phyloP scores from a whole-genome alignment of 2,797 vertebrate species.

The Spatula clypeata region DNA sequence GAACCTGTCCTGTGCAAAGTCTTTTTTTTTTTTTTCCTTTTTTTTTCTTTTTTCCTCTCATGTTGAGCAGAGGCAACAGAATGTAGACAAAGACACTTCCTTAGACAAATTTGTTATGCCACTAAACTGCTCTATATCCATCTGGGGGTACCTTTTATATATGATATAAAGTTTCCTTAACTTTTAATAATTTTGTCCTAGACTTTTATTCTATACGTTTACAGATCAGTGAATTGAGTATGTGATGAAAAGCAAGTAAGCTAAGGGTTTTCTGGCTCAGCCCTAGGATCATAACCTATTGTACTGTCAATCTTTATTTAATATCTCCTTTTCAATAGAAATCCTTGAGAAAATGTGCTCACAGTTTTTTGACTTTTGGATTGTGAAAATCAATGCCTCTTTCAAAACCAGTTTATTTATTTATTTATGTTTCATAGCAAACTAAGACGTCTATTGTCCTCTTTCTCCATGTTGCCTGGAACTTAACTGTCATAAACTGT shows the following conservation, averaged over 20 bases:
- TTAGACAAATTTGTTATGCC: not conserved
- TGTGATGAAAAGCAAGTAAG: not conserved
- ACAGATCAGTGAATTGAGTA: not conserved
- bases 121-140: not conserved
- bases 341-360: not conserved
- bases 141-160: not conserved
- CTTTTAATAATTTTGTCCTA: not conserved
- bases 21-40: not conserved
- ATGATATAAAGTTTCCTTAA: not conserved
- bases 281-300: not conserved
- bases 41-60: too few species aligned
- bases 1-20: not conserved
- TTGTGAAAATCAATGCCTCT: not conserved
- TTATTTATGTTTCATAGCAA: not conserved
- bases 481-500: not conserved
- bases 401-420: not conserved
- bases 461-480: not conserved
- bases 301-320: not conserved
- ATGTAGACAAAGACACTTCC: not conserved
- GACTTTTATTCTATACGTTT: not conserved
- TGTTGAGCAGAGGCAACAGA: not conserved
- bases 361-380: not conserved
- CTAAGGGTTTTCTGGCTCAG: not conserved
- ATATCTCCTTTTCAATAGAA: not conserved
- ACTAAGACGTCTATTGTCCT: not conserved